These are phyloP conservation scores for Dromococcyx pavoninus DNA, from an alignment of 2,797 vertebrate genomes.

Conservation along the genomic window DNA sequence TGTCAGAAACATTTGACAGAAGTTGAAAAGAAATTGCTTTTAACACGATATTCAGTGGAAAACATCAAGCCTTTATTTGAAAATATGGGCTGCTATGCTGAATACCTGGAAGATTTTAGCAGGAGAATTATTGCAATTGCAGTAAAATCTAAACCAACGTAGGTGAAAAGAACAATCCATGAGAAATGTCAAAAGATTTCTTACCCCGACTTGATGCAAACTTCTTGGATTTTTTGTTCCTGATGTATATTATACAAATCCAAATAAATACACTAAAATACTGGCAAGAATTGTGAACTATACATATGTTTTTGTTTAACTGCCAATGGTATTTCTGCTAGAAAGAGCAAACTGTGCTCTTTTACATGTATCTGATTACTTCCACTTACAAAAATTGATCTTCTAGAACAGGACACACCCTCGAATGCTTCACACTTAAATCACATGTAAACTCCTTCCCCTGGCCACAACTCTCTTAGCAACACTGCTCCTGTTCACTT, in stretches of 20 bases:
- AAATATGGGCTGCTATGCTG: background rate
- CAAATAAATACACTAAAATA: background rate
- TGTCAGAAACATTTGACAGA: background rate
- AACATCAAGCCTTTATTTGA: background rate
- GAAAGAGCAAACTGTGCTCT: slow-evolving; percentile 9
- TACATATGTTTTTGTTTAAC: slow-evolving; percentile 35
- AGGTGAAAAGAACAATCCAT: background rate
- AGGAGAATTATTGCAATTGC: background rate
- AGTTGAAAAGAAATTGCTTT: slow-evolving; percentile 19
- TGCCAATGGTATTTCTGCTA: background rate
- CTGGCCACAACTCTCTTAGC: background rate
- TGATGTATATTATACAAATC: background rate
- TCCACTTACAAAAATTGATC: slow-evolving; percentile 6
- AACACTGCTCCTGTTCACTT: background rate
- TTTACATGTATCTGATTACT: background rate
- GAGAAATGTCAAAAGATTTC: background rate
- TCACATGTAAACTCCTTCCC: background rate
- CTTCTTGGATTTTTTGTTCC: background rate
- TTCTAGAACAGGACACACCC: slow-evolving; percentile 7
- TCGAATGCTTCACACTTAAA: slow-evolving; percentile 19
- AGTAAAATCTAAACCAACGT: slow-evolving; percentile 7
- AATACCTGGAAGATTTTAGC: background rate
- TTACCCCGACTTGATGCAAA: background rate
- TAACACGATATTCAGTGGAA: background rate
- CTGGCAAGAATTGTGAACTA: background rate